phyloP scores from a whole-genome alignment of 1,140 invertebrate genomes.

The Nautilus pompilius region DNA sequence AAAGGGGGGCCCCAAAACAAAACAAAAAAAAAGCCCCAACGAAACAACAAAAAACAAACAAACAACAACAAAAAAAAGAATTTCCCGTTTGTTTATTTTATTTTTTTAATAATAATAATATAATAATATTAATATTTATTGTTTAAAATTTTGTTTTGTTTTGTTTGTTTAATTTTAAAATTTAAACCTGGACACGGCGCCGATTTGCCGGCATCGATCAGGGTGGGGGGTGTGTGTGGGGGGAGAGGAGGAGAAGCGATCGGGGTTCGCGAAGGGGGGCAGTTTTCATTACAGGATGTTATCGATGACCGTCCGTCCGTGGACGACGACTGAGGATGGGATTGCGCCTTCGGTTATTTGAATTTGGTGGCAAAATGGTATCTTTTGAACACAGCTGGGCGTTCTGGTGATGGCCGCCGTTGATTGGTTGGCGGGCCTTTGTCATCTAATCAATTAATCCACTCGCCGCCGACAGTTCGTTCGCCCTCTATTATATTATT shows the following conservation, averaged over 20 bases:
- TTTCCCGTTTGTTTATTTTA: too few species aligned
- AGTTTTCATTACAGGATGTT: neutral
- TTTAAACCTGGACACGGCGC: neutral
- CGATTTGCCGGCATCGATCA: neutral
- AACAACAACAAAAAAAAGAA: too few species aligned
- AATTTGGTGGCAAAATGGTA: conserved; percentile 53
- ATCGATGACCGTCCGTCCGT: neutral
- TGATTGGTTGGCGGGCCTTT: conserved; percentile 42
- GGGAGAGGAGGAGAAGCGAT: too few species aligned
- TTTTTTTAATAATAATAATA: too few species aligned
- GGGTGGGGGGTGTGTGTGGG: neutral
- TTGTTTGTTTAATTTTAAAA: too few species aligned
- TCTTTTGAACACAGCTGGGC: conserved; percentile 30
- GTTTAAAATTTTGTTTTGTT: too few species aligned
- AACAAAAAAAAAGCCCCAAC: neutral
- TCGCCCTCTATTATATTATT: neutral
- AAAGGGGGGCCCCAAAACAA: neutral
- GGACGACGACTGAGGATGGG: neutral
- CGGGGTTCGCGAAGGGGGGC: too few species aligned
- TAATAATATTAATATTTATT: too few species aligned
- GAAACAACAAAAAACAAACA: too few species aligned
- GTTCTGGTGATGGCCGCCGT: conserved; percentile 20
- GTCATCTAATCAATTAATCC: conserved; percentile 48
- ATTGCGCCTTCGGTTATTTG: conserved; percentile 27
- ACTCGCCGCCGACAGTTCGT: neutral